Conservation (phyloP, 1,140 invertebrate species). For the Leptinotarsa defecta region DNA sequence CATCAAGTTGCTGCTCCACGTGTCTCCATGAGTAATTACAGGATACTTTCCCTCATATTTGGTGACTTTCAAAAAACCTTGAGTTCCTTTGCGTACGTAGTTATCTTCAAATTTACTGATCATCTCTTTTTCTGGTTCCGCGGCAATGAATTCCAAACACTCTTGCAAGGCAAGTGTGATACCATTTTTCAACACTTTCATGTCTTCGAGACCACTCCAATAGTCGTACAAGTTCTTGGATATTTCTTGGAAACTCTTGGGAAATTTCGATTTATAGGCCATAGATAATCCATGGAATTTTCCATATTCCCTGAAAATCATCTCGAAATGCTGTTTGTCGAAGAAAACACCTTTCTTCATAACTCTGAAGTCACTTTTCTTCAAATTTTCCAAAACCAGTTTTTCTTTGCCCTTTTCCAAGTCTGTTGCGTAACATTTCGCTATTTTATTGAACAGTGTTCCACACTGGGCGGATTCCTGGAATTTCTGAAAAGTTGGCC, state of each 20-base stretch:
- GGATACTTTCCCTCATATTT: slow-evolving; percentile 15
- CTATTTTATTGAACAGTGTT: slow-evolving; percentile 20
- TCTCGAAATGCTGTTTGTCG: slow-evolving; percentile 25
- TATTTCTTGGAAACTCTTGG: neutral
- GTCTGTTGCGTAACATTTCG: slow-evolving; percentile 33
- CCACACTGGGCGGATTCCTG: no score
- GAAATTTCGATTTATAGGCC: slow-evolving; percentile 52
- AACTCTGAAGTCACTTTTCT: slow-evolving; percentile 22
- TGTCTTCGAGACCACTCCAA: neutral
- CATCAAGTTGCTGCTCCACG: slow-evolving; percentile 45
- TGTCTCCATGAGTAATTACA: slow-evolving; percentile 39
- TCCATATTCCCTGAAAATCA: slow-evolving; percentile 35
- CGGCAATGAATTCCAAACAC: neutral
- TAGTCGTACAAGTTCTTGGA: neutral
- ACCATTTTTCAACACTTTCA: neutral
- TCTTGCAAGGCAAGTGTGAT: neutral
- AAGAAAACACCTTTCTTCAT: slow-evolving; percentile 28
- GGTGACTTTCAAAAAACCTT: no score
- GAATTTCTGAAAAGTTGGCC: neutral
- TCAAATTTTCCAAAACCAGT: slow-evolving; percentile 54
- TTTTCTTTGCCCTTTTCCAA: slow-evolving; percentile 56
- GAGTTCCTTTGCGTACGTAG: no score
- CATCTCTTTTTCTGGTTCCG: neutral
- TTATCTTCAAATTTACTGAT: no score
- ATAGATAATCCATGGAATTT: slow-evolving; percentile 51